These are phyloP conservation scores for Tholera decimalis DNA, from an alignment of 2,888 invertebrate species.

Conservation along the genomic window DNA sequence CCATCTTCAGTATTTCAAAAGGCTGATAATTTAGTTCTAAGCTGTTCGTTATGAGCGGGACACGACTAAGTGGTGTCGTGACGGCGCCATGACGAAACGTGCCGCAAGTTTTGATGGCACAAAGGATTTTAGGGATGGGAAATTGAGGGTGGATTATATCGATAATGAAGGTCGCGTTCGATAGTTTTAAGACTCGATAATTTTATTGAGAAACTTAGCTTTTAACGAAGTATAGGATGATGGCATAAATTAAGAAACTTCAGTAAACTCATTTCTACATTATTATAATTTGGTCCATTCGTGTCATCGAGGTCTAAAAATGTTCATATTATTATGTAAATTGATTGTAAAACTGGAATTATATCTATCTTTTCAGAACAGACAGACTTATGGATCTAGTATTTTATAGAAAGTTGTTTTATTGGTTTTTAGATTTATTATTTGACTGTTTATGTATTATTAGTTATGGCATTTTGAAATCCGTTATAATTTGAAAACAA, in stretches of 20 bases:
- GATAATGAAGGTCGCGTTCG: slow-evolving; percentile 19
- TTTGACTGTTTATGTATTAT: too few relatives aligned
- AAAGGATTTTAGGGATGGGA: slow-evolving; percentile 61
- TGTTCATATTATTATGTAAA: background rate
- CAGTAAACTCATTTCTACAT: background rate
- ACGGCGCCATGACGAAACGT: slow-evolving; percentile 71
- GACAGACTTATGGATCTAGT: background rate
- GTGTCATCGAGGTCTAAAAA: background rate
- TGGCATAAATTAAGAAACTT: background rate
- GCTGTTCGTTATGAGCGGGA: slow-evolving; percentile 64
- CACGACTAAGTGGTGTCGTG: slow-evolving; percentile 71
- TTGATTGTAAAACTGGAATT: background rate
- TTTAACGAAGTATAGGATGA: background rate
- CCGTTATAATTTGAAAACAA: too few relatives aligned
- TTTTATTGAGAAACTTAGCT: background rate
- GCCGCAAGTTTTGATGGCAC: slow-evolving; percentile 67
- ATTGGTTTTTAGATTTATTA: background rate
- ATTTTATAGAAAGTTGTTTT: slow-evolving; percentile 5
- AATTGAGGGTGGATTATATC: slow-evolving; percentile 28
- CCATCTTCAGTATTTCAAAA: slow-evolving; percentile 56
- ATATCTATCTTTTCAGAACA: background rate
- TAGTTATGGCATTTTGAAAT: too few relatives aligned
- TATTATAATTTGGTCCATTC: background rate
- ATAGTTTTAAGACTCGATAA: background rate
- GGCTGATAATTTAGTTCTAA: slow-evolving; percentile 66